These are phyloP conservation scores for Odocoileus hemionus DNA, from an alignment of 2,113 vertebrate genomes.

Conservation along the genomic window DNA sequence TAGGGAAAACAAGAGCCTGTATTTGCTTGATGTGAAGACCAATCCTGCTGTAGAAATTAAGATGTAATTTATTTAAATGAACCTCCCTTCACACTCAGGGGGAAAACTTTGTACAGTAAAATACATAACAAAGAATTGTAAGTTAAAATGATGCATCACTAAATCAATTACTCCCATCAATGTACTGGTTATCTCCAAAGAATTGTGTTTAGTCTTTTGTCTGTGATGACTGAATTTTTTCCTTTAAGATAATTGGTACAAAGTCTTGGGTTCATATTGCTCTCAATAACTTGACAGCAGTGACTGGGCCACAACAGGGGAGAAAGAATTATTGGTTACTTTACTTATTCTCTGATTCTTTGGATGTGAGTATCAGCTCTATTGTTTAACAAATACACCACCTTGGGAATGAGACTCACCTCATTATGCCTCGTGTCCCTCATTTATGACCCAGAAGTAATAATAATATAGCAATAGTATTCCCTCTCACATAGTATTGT, in stretches of 20 bases:
- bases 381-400: background rate
- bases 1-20: background rate
- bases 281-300: background rate
- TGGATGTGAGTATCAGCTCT: background rate
- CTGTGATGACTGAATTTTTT: background rate
- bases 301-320: background rate
- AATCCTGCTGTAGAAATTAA: background rate
- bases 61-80: background rate
- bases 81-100: background rate
- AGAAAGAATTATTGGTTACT: background rate
- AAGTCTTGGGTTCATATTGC: background rate
- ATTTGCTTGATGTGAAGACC: background rate
- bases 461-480: background rate
- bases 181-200: background rate
- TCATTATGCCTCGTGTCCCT: background rate
- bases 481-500: background rate
- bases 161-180: background rate
- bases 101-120: background rate
- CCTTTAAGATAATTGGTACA: background rate
- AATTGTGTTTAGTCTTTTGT: background rate
- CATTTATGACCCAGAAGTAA: background rate
- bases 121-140: background rate
- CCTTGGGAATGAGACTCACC: background rate
- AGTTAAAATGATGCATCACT: background rate
- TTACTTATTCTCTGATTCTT: no score